Base-by-base conservation (phyloP, 2,888 invertebrate genomes). In the Patella depressa region DNA sequence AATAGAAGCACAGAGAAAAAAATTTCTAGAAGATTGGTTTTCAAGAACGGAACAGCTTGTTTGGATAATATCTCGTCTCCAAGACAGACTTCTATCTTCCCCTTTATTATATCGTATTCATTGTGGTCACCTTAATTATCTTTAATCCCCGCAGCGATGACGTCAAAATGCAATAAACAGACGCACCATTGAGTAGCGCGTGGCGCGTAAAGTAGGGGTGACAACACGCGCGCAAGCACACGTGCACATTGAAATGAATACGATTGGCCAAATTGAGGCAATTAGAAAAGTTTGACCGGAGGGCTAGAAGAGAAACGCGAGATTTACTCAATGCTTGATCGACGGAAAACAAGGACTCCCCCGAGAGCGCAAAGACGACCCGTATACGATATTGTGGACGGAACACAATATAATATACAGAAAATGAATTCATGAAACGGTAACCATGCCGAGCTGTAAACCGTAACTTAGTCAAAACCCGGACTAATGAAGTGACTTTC, bases 231-330 rank as follows among this genome's bases (percentile, higher is more conserved):
- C 77, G 53, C 65, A 73, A 73, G 77, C 57, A 73, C 77, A 77
- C 77, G 77, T 77, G 77, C 77, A 74, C 54, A 45, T 54, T 77
- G 77, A 73, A 77, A 77, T 77, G 77, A 77, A 77, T 77, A 77
- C 73, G 77, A 77, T 77, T 77, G 77, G 77, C 73, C 57, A 77
- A 77, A 77, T 77, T 77, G 77, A 73, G 77, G 77, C 73, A 77
- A 77, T 77, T 77, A 73, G 71, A 55, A 55, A 69, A 73, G 69
- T 53, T 54, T 77, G 77, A 77, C 77, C 77, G 19, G 24, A 54
- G 74, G 77, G 73, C 55, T 14, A n/a, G 53, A 70, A 29, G 54
- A 24, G 45, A 73, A 73, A 72, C 69, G 76, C 73, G 73, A 24
- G 65, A 65, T 65, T 65, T 24, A 65, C 19, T 19, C 24, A 4